Evolutionary conservation across 2,888 invertebrate genomes (phyloP).

Genomic region (Marronus borbonicus): DNA sequence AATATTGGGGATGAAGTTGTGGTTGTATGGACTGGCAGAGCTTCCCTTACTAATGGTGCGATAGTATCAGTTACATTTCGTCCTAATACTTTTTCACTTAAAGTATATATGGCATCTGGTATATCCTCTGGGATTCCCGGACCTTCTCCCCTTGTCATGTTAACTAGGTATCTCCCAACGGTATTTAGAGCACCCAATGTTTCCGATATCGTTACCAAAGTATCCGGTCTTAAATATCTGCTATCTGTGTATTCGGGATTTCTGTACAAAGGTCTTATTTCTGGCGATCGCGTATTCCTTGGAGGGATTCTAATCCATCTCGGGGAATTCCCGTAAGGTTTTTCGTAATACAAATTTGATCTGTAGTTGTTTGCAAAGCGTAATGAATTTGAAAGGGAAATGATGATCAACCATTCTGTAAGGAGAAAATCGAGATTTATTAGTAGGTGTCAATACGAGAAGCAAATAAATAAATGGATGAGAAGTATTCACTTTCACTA

Average conservation of each 20-base stretch:
- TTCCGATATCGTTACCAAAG: conserved; percentile 74
- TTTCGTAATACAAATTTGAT: conserved; percentile 56
- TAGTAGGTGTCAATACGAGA: background rate
- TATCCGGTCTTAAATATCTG: conserved; percentile 68
- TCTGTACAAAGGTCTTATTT: background rate
- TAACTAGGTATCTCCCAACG: conserved; percentile 88
- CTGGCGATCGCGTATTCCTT: conserved; percentile 29
- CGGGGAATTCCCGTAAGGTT: conserved; percentile 56
- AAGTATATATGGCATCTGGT: conserved; percentile 83
- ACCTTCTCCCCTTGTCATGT: conserved; percentile 78
- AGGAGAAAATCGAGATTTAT: background rate
- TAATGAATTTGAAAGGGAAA: background rate
- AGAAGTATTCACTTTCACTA: conserved; percentile 57
- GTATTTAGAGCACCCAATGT: conserved; percentile 87
- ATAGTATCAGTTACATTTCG: conserved; percentile 87
- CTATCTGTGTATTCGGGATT: conserved; percentile 58
- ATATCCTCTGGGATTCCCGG: conserved; percentile 72
- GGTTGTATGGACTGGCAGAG: conserved; percentile 67
- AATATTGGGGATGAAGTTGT: conserved; percentile 66
- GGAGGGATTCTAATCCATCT: conserved; percentile 62
- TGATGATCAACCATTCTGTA: conserved; percentile 33
- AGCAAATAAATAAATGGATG: conserved; percentile 2
- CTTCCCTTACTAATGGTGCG: conserved; percentile 79
- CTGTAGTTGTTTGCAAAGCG: conserved; percentile 24
- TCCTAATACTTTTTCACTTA: conserved; percentile 85